Evolutionary conservation across 2,113 vertebrate genomes (phyloP), one percentile per base, ranked within the genome.

Genomic region (Hemichromis elongatus): DNA sequence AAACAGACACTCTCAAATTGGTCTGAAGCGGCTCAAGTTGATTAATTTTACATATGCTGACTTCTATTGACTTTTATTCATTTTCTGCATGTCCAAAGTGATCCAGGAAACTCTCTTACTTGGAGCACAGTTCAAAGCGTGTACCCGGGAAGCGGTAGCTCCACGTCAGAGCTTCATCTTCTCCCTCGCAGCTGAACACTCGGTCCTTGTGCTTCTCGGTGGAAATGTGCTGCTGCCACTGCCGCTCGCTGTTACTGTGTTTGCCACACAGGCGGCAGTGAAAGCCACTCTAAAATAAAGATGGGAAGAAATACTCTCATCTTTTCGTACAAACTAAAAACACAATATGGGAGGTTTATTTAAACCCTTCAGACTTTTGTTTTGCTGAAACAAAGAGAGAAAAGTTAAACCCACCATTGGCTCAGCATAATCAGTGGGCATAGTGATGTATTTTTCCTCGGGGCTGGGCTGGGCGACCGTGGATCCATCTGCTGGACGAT

Each of bases 221-320:
- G 85, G 97, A 97, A 94, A 99, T 97, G 93, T 99, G 99, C 93
- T 97, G 97, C 94, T 98, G 97, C 99, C 99, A 99, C 93, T 99
- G 99, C 28, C 97, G 97, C 94, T 98, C 97, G 47, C 99, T 96
- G 95, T 99, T 99, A 92, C 98, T 99, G 96, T 99, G 97, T 87
- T 96, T 98, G 57, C 97, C 97, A 1, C 98, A 99, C 80, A 99
- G 97, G 86, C 95, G 97, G 93, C 98, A 99, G 94, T 99, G 96
- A 90, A 97, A 97, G 47, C 97, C 97, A 84, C 94, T 97, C 98
- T 98, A 73, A 86, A 89, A 84, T 4, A 79, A 47, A 81, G 53
- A 86, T 1, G 45, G 4, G 4, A 80, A 75, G 70, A 75, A 50
- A 50, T 75, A 50, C 16, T 70, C 37, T 47, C 24, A 73, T 57